phyloP scores from a whole-genome alignment of 2,888 invertebrate species.

The Plagodis dolabraria region DNA sequence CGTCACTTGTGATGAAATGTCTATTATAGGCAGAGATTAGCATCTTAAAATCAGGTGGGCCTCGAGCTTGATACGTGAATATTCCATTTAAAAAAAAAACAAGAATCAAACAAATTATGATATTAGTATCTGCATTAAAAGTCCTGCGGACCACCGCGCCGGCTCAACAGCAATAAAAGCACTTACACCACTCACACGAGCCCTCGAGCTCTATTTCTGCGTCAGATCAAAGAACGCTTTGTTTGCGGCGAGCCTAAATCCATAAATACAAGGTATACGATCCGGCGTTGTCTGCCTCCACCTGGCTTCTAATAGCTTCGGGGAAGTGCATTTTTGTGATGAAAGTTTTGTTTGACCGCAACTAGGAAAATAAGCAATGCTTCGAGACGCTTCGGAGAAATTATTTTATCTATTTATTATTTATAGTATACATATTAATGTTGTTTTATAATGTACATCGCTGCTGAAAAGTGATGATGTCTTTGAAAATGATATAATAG shows the following conservation, averaged over 20 bases:
- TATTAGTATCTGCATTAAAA: neutral
- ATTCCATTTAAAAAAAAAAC: too few relatives aligned
- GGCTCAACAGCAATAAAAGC: conserved; percentile 20
- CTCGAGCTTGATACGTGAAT: too few relatives aligned
- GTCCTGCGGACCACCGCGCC: conserved; percentile 19
- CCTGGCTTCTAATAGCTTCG: conserved; percentile 57
- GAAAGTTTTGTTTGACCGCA: conserved; percentile 10
- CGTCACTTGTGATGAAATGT: too few relatives aligned
- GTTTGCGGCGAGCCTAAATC: conserved; percentile 37
- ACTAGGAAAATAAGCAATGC: neutral
- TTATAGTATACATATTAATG: too few relatives aligned
- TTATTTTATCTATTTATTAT: too few relatives aligned
- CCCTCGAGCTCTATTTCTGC: conserved; percentile 21
- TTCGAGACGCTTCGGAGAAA: too few relatives aligned
- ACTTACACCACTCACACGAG: conserved; percentile 18
- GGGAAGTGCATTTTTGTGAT: conserved; percentile 37
- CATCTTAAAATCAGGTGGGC: too few relatives aligned
- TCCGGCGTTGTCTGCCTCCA: conserved; percentile 48
- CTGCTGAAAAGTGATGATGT: too few relatives aligned
- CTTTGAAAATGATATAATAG: too few relatives aligned
- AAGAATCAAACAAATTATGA: too few relatives aligned
- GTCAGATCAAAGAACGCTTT: conserved; percentile 45
- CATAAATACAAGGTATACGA: conserved; percentile 47
- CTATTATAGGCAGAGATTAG: too few relatives aligned
- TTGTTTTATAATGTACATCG: too few relatives aligned